A percentile compares a stretch with the other conserved stretches of the same genome.
Evolutionary conservation across 1,140 invertebrate genomes (phyloP).

Genomic region (Aethina tumida): DNA sequence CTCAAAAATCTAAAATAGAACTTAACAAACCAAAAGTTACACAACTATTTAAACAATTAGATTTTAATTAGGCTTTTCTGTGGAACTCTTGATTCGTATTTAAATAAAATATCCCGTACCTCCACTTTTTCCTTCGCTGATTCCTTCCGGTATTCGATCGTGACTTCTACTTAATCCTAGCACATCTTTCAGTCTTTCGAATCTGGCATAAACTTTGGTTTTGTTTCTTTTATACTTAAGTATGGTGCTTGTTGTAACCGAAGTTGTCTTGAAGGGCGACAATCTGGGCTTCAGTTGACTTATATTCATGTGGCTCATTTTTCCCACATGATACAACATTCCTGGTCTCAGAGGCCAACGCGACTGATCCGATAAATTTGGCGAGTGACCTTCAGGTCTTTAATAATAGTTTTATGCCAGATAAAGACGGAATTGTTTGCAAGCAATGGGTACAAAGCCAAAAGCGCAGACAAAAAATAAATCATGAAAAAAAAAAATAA

Average conservation of each 20-base stretch:
- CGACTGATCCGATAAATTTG: conserved; percentile 47
- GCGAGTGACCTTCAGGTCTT: conserved; percentile 31
- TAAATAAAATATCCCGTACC: conserved; percentile 20
- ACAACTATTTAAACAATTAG: background rate
- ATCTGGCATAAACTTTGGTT: conserved; percentile 31
- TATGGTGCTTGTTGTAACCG: conserved; percentile 18
- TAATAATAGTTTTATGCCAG: conserved; percentile 6
- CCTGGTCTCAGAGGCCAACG: conserved; percentile 84
- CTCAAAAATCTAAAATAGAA: conserved; percentile 14
- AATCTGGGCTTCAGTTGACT: conserved; percentile 23
- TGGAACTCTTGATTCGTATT: no score
- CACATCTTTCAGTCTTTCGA: conserved; percentile 28
- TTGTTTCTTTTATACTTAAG: conserved; percentile 26
- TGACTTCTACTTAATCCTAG: conserved; percentile 25
- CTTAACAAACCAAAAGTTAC: conserved; percentile 9
- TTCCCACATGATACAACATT: conserved; percentile 77
- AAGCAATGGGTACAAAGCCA: no score
- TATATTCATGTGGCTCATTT: conserved; percentile 49
- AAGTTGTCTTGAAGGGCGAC: conserved; percentile 25
- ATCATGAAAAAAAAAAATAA: no score
- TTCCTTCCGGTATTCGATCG: conserved; percentile 25
- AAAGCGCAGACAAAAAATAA: no score
- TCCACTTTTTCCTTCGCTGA: conserved; percentile 29
- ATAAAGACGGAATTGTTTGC: conserved; percentile 2
- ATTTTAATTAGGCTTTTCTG: conserved; percentile 3